These are phyloP conservation scores for Saccopteryx bilineata DNA, from an alignment of 2,113 vertebrate species.

Conservation along the genomic window DNA sequence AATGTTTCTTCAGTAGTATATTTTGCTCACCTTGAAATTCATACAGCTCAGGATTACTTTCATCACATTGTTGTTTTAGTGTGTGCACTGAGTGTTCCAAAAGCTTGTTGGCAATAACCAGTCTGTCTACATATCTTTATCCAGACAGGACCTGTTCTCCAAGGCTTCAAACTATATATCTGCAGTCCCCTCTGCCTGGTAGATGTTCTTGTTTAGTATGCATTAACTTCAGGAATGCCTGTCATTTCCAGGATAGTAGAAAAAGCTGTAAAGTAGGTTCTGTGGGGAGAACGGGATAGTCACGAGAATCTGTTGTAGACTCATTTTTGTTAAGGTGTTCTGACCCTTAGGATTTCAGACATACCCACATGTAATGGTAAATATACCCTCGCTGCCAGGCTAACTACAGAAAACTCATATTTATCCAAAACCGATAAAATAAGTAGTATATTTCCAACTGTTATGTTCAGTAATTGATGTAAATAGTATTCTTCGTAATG, in stretches of 20 bases:
- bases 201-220: background rate
- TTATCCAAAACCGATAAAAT: background rate
- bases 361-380: background rate
- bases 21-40: background rate
- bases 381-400: background rate
- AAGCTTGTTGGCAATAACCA: background rate
- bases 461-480: background rate
- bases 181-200: background rate
- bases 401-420: background rate
- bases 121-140: background rate
- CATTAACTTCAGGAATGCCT: background rate
- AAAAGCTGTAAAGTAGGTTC: background rate
- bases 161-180: background rate
- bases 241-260: background rate
- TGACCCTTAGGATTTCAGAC: background rate
- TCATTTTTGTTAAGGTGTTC: background rate
- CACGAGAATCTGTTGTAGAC: background rate
- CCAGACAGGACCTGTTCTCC: background rate
- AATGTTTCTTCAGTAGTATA: background rate
- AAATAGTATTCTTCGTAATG: background rate
- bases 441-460: background rate
- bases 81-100: background rate
- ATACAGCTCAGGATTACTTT: background rate
- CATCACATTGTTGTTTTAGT: background rate
- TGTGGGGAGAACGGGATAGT: rapidly evolving